Base-by-base conservation (phyloP, 2,113 vertebrate genomes). In the Thomomys bottae region DNA sequence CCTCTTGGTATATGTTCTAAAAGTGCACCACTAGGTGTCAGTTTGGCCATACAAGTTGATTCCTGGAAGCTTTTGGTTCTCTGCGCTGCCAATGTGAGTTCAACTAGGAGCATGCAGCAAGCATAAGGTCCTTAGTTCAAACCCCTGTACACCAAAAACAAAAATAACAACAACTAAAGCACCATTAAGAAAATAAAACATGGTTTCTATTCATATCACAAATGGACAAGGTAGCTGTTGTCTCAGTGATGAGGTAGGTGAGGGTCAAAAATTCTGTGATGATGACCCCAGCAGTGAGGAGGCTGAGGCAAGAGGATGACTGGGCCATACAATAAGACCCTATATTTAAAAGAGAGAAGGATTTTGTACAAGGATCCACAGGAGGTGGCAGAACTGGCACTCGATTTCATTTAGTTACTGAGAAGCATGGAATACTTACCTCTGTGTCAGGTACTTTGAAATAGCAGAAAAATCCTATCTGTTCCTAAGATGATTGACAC, bases 1-100 rank as follows among this genome's bases (percentile, higher is more conserved):
- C 38, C 45, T 93, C 93, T 80, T 21, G 30, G 38, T 42, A 1
- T 49, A 28, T 12, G 20, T 88, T 95, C 72, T 91, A 92, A 90
- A 84, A 81, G 28, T 77, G 1, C 2, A 84, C 96, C 96, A 95
- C 95, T 93, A 96, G 96, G 82, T 96, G 96, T 92, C 96, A 93
- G 88, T 73, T 64, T 94, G 68, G 85, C 36, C 86, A 92, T 28
- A 77, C 34, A 72, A 54, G n/a, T 88, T 64, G 32, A 28, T 80
- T 92, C 45, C 66, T 70, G 36, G 66, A 7, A 18, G 30, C 34
- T 24, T 75, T 34, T 49, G n/a, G 4, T 84, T 89, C 3, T 45
- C 57, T 26, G 32, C 54, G 66, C 64, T 80, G 59, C 59, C 70
- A 79, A 54, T 42, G 49, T 54, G 49, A 54, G 14, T 54, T 54